A percentile compares a stretch with the other conserved stretches of the same genome.
Conservation (phyloP, 2,797 vertebrate genomes). For the Vipera ursinii region DNA sequence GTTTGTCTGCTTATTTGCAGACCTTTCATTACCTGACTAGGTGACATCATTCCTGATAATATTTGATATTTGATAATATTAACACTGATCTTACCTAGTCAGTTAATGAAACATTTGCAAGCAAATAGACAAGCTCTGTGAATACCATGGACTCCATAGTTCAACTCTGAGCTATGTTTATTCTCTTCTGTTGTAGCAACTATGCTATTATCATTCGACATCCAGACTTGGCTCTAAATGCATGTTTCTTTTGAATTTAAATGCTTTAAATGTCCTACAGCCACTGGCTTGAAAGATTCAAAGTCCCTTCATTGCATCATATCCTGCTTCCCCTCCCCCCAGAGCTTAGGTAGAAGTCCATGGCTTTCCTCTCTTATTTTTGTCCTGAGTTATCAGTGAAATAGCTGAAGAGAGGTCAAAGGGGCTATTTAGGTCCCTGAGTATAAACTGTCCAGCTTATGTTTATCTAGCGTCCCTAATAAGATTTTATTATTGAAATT, state of each 20-base stretch:
- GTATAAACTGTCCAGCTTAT: not conserved
- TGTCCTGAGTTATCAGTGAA: not conserved
- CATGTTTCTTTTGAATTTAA: not conserved
- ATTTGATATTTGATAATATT: not conserved
- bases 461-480: not conserved
- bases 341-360: not conserved
- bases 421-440: not conserved
- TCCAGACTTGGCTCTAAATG: not conserved
- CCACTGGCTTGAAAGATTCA: not conserved
- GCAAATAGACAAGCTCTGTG: not conserved
- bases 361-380: not conserved
- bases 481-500: not conserved
- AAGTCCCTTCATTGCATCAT: not conserved
- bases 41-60: not conserved
- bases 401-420: not conserved
- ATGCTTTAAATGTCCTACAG: not conserved
- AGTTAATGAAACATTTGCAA: not conserved
- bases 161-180: not conserved
- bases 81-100: not conserved
- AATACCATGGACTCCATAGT: not conserved
- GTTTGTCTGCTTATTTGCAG: not conserved
- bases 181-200: not conserved
- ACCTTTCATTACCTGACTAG: not conserved
- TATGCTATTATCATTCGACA: not conserved
- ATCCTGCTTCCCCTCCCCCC: not conserved